These are phyloP conservation scores for Myrmecobius fasciatus DNA, from an alignment of 2,113 vertebrate genomes.

Conservation along the genomic window DNA sequence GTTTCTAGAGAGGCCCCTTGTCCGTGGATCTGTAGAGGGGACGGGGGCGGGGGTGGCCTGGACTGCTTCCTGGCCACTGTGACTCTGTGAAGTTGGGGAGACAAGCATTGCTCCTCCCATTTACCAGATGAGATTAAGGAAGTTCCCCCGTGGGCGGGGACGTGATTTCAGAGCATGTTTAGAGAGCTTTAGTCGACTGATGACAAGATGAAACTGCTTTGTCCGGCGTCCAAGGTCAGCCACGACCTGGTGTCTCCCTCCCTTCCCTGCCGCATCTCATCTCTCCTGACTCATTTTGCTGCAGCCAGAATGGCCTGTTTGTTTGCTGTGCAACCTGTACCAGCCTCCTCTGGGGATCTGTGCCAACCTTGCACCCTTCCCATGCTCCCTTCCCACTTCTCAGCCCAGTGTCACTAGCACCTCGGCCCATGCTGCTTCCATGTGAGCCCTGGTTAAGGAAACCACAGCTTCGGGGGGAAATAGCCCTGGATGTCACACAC, in stretches of 20 bases:
- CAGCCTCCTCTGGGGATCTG: neutral
- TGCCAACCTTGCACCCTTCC: neutral
- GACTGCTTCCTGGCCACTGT: too few relatives aligned
- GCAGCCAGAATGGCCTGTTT: neutral
- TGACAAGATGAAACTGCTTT: neutral
- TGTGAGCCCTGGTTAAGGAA: rapidly evolving
- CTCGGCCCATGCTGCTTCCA: neutral
- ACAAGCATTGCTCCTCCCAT: neutral
- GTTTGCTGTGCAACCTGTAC: neutral
- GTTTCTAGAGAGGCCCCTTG: neutral
- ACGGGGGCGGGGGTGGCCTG: too few relatives aligned
- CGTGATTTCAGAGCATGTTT: neutral
- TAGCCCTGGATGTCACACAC: neutral
- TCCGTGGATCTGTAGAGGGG: neutral
- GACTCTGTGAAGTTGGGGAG: neutral
- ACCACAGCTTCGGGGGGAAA: neutral
- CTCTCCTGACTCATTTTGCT: neutral
- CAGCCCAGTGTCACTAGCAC: neutral
- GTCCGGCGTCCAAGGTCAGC: neutral
- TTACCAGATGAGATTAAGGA: neutral
- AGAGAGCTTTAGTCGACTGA: neutral
- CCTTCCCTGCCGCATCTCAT: neutral
- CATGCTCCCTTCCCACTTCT: neutral
- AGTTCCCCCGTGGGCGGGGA: neutral
- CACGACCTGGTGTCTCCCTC: neutral